Conservation (phyloP, 2,797 vertebrate species). For the Sternarchorhynchus goeldii region DNA sequence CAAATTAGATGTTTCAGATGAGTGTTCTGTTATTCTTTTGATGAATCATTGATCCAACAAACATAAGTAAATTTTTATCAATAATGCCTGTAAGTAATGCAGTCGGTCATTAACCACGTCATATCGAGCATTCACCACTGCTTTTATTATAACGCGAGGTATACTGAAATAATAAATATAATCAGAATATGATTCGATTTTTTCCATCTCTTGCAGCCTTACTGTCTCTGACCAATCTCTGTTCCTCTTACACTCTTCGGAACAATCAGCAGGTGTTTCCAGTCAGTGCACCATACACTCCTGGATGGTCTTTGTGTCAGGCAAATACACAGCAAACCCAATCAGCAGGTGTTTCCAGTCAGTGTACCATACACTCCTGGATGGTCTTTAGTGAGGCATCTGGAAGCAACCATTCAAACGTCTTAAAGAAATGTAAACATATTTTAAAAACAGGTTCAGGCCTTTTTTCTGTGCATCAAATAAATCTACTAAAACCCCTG, state of each 20-base stretch:
- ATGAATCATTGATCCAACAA: no score
- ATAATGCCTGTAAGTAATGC: no score
- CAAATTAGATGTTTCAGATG: no score
- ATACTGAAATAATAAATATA: no score
- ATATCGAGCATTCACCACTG: no score
- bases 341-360: conserved; percentile 18
- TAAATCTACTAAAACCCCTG: neutral
- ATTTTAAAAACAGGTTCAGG: neutral
- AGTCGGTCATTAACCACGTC: no score
- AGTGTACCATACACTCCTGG: neutral
- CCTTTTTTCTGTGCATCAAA: neutral
- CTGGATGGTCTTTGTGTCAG: neutral
- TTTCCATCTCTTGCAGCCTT: no score
- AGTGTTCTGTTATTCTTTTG: no score
- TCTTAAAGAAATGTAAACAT: neutral
- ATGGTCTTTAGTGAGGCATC: neutral
- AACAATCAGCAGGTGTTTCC: neutral
- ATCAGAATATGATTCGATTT: no score
- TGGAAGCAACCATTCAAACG: conserved; percentile 8
- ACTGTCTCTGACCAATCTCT: neutral
- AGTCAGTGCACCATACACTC: no score
- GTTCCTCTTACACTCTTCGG: neutral
- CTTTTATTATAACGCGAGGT: no score
- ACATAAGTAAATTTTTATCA: no score
- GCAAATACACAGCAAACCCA: neutral